Base-by-base conservation (phyloP, 2,797 vertebrate species). In the Pteronotus mesoamericanus region DNA sequence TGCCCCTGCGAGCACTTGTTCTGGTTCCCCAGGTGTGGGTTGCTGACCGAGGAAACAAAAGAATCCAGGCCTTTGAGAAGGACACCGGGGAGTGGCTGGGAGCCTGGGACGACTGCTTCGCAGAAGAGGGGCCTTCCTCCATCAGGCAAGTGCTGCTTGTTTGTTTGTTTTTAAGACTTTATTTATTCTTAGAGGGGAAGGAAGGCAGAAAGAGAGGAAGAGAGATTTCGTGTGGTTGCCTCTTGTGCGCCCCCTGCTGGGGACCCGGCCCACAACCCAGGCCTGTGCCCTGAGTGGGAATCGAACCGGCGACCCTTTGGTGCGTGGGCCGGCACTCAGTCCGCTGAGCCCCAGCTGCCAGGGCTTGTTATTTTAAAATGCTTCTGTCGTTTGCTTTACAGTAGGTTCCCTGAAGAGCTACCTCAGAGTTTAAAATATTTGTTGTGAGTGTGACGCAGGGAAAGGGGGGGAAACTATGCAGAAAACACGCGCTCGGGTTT, bases 61-160 rank as follows among this genome's bases (percentile, higher is more conserved):
- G 99, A 96, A 99, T 99, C 96, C 99, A 99, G 91, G 99, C 99
- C 55, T 99, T 99, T 97, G 99, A 99, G 98, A 99, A 99, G 66
- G 78, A 98, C 90, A 99, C 99, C 0, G 99, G 99, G 29, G 99
- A 99, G 79, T 99, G 99, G 99, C 97, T 99, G 32, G 99, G 99
- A 8, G 98, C 98, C 0, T 99, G 99, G 99, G 99, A 97, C 0
- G 98, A 97, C 97, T 99, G 99, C 98, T 99, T 99, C 96, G 98
- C 97, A 0, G 99, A 99, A 86, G 99, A 99, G 0, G 99, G 99
- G 0, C 99, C 99, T 5, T 99, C 99, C 95, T 99, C 99, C 21
- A 99, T 99, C 78, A 99, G 99, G 99, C 99, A 95, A 93, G 55
- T 9, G 2, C 75, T 69, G 83, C 86, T n/a, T n/a, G n/a, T n/a